A percentile compares a stretch with the other conserved stretches of the same genome.
phyloP scores from a whole-genome alignment of 1,140 invertebrate genomes.

The Hypothenemus hampei region DNA sequence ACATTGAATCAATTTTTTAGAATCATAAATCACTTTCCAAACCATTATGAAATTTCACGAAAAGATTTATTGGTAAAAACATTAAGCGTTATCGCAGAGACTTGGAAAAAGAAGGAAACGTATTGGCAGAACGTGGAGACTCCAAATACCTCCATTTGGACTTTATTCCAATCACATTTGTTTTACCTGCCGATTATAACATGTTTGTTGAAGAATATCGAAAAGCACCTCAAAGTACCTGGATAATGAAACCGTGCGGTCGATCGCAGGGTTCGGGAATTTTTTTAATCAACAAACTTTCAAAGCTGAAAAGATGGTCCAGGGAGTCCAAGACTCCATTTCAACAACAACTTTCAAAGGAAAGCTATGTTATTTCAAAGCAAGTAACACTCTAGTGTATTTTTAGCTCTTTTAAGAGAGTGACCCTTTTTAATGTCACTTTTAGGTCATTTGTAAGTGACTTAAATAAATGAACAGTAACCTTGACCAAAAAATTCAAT shows the following conservation, averaged over 20 bases:
- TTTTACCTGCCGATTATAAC: constrained; percentile 90
- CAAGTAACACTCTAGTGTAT: constrained; percentile 33
- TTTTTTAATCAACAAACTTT: constrained; percentile 83
- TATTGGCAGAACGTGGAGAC: constrained; percentile 70
- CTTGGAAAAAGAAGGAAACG: constrained; percentile 83
- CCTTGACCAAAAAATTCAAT: too few relatives aligned
- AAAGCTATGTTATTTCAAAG: constrained; percentile 86
- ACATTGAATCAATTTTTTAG: constrained; percentile 42
- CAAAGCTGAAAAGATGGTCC: constrained; percentile 84
- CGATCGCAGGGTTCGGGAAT: constrained; percentile 86
- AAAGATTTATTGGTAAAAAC: constrained; percentile 96
- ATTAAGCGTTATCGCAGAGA: constrained; percentile 91
- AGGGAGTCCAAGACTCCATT: constrained; percentile 74
- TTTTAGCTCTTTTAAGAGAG: too few relatives aligned
- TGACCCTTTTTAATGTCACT: too few relatives aligned
- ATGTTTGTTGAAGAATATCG: constrained; percentile 94
- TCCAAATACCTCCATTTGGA: constrained; percentile 78
- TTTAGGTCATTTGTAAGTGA: too few relatives aligned
- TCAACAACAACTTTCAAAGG: constrained; percentile 77
- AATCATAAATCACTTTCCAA: constrained; percentile 87
- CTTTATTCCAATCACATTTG: constrained; percentile 90
- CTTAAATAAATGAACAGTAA: too few relatives aligned
- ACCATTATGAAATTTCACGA: constrained; percentile 90
- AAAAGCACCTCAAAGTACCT: constrained; percentile 86
- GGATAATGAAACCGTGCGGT: constrained; percentile 97